Evolutionary conservation across 2,888 invertebrate genomes (phyloP).

Genomic region (Kryphioiulus occultus): DNA sequence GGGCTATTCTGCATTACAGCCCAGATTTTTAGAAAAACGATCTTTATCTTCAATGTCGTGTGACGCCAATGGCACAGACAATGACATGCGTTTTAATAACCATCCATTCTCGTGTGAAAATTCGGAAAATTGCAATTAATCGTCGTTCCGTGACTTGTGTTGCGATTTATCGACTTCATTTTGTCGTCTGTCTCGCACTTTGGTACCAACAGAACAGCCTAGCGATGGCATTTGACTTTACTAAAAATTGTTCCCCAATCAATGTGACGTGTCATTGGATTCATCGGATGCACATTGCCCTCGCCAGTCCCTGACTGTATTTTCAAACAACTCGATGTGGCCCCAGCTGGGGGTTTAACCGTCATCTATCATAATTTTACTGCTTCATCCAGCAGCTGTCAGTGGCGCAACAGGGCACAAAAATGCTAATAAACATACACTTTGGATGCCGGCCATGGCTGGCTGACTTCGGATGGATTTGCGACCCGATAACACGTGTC

Average conservation of each 20-base stretch:
- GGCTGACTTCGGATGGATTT: slow-evolving; percentile 20
- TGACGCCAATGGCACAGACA: too few species aligned
- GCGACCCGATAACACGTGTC: slow-evolving; percentile 6
- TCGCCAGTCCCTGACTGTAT: background rate
- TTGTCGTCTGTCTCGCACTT: too few species aligned
- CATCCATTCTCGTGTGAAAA: too few species aligned
- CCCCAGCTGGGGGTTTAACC: background rate
- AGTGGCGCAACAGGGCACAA: slow-evolving; percentile 28
- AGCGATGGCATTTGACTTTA: background rate
- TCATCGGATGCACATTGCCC: background rate
- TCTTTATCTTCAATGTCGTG: too few species aligned
- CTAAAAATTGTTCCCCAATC: background rate
- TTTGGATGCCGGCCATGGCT: slow-evolving; percentile 36
- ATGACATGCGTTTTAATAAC: too few species aligned
- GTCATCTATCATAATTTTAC: slow-evolving; percentile 36
- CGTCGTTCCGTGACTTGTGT: too few species aligned
- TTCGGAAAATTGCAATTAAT: too few species aligned
- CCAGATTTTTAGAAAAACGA: too few species aligned
- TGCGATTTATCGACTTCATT: too few species aligned
- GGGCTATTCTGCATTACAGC: too few species aligned
- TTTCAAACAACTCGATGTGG: background rate
- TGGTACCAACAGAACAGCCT: too few species aligned
- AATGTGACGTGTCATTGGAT: background rate
- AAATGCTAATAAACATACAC: slow-evolving; percentile 8
- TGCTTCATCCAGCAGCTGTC: background rate